Conservation (phyloP, 92 coral and sea anemone genomes). For the Zoanthus solanderi region DNA sequence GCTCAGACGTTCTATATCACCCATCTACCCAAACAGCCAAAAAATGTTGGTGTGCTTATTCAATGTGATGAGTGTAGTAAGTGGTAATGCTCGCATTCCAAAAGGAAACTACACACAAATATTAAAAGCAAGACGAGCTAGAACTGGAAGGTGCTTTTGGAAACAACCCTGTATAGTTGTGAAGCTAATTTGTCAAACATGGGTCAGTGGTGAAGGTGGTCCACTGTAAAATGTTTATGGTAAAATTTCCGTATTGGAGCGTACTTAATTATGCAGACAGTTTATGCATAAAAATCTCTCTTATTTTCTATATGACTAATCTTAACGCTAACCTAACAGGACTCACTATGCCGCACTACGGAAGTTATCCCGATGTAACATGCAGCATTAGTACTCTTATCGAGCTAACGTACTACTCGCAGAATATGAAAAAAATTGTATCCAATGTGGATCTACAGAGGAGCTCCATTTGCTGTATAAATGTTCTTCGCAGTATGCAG, state of each 20-base stretch:
- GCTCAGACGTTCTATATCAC: background rate
- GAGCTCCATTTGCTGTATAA: background rate
- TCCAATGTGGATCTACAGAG: background rate
- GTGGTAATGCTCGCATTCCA: background rate
- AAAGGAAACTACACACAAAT: background rate
- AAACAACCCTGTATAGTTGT: background rate
- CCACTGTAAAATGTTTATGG: background rate
- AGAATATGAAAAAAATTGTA: background rate
- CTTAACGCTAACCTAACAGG: no score
- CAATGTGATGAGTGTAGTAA: background rate
- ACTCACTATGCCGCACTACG: no score
- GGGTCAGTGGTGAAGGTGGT: background rate
- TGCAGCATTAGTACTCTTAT: background rate
- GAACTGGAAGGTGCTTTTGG: background rate
- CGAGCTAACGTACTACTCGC: background rate
- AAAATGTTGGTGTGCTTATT: background rate
- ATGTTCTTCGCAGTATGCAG: background rate
- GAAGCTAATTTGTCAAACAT: background rate
- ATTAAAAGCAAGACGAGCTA: background rate
- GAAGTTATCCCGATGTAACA: background rate
- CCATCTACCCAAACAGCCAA: background rate
- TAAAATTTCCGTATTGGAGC: no score
- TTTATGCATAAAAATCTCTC: no score
- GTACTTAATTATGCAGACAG: no score
- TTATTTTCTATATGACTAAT: no score